Conservation (phyloP, 2,797 vertebrate species). For the Australoheros facetus region DNA sequence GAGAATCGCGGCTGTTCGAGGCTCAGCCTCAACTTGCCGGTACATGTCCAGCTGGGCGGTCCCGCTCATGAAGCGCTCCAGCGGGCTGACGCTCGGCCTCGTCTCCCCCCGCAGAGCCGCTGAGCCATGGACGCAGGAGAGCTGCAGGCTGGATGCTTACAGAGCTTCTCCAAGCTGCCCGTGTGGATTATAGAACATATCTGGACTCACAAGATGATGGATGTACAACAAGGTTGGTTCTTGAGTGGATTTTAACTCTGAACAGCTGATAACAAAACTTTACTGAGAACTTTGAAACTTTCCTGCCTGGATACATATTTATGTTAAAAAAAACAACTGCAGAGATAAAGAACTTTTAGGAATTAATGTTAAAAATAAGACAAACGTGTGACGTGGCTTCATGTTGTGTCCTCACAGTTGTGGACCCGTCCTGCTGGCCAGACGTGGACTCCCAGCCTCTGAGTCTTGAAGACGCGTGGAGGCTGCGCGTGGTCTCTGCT, state of each 20-base stretch:
- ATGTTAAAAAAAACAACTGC: neutral
- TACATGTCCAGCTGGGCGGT: slow-evolving; percentile 54
- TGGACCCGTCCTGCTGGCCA: slow-evolving; percentile 62
- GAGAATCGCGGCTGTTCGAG: neutral
- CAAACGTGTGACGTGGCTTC: neutral
- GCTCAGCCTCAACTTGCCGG: slow-evolving; percentile 41
- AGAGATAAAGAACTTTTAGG: neutral
- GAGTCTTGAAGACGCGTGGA: slow-evolving; percentile 64
- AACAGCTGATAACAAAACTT: no score
- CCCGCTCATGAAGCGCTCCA: neutral
- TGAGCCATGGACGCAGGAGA: slow-evolving; percentile 40
- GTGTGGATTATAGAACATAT: slow-evolving; percentile 78
- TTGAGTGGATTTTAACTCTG: no score
- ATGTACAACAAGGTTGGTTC: slow-evolving; percentile 67
- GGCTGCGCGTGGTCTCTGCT: slow-evolving; percentile 71
- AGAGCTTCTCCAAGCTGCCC: slow-evolving; percentile 36
- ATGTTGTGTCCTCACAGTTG: slow-evolving; percentile 41
- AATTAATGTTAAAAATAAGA: neutral
- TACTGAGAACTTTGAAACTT: no score
- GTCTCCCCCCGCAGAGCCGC: fast-evolving
- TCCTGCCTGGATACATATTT: neutral
- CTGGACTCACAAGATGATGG: slow-evolving; percentile 69
- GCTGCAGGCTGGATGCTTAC: neutral
- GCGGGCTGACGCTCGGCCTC: neutral
- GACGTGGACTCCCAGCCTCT: slow-evolving; percentile 61